phyloP scores from a whole-genome alignment of 2,888 invertebrate species.

The Eilema depressum region DNA sequence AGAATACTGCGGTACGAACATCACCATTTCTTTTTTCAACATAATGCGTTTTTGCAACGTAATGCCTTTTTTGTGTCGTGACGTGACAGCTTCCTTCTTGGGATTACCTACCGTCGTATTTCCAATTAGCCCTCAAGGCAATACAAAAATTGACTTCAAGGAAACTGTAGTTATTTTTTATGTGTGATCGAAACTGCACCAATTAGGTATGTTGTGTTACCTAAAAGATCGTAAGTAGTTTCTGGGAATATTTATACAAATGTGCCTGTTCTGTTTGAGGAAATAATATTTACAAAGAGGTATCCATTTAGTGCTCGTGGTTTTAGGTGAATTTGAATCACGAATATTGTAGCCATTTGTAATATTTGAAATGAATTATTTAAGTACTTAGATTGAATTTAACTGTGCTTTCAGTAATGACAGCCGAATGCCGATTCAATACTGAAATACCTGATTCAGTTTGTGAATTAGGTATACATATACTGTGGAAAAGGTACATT shows the following conservation, averaged over 20 bases:
- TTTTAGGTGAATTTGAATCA: background rate
- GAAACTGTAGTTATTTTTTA: background rate
- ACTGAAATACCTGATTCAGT: too few relatives aligned
- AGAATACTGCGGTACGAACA: too few relatives aligned
- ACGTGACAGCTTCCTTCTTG: background rate
- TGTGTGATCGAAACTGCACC: background rate
- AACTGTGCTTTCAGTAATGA: too few relatives aligned
- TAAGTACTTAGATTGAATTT: too few relatives aligned
- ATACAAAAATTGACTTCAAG: background rate
- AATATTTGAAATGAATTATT: constrained; percentile 4
- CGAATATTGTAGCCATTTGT: background rate
- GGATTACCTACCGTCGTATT: background rate
- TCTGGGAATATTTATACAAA: background rate
- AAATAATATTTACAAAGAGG: background rate
- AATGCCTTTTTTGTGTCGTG: background rate
- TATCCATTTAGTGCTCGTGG: too few relatives aligned
- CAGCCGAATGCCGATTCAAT: too few relatives aligned
- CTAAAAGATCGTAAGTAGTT: background rate
- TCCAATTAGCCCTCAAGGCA: background rate
- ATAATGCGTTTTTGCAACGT: background rate
- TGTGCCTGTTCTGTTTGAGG: background rate
- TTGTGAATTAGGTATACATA: too few relatives aligned
- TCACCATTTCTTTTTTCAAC: background rate
- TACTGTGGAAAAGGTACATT: too few relatives aligned
- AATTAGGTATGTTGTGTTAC: background rate